These are phyloP conservation scores for Hucho hucho DNA, from an alignment of 2,113 vertebrate genomes.

Conservation along the genomic window DNA sequence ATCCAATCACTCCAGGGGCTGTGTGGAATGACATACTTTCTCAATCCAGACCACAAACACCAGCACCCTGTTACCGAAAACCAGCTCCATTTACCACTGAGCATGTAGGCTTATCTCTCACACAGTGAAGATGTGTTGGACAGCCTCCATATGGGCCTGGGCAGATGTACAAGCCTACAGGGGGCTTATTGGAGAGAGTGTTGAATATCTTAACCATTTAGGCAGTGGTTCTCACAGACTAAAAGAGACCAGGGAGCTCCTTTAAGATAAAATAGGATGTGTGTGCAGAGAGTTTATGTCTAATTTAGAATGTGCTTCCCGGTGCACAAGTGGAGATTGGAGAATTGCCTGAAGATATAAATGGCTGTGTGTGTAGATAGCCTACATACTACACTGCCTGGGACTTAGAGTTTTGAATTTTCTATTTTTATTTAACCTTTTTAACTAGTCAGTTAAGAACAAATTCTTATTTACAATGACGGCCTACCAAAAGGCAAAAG, in stretches of 20 bases:
- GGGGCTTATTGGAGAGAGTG: background rate
- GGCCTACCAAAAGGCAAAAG: no score
- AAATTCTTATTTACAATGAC: no score
- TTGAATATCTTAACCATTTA: background rate
- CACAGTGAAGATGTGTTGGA: background rate
- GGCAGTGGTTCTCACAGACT: background rate
- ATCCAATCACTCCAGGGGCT: constrained; percentile 30
- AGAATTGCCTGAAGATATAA: background rate
- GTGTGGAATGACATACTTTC: constrained; percentile 10
- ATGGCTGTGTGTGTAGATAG: no score
- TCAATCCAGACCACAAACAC: background rate
- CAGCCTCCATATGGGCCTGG: background rate
- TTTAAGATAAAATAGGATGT: background rate
- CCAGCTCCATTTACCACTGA: background rate
- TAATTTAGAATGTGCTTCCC: background rate
- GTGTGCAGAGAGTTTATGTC: background rate
- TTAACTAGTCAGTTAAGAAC: no score
- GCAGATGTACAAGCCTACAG: background rate
- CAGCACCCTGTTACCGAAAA: background rate
- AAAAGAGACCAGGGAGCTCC: background rate
- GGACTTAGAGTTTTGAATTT: no score
- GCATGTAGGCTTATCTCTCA: background rate
- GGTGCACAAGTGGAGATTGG: background rate
- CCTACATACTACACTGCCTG: no score
- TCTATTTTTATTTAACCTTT: no score